phyloP scores from a whole-genome alignment of 2,113 vertebrate species.

The Stegastes partitus region DNA sequence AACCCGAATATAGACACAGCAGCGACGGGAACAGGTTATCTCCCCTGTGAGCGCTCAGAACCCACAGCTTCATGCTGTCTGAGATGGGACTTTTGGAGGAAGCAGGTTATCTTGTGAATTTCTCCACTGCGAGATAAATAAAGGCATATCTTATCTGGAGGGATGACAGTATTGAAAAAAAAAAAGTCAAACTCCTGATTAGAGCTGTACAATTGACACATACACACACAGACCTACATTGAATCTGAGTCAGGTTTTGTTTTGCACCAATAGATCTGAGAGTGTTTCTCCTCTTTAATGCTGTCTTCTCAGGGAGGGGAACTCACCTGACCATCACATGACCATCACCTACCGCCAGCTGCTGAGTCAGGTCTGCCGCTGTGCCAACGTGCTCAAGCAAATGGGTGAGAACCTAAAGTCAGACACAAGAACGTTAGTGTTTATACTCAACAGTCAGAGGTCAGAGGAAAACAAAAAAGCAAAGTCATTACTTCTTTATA shows the following conservation, averaged over 20 bases:
- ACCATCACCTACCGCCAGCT: constrained; percentile 85
- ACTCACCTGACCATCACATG: constrained; percentile 81
- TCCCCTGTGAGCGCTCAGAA: constrained; percentile 28
- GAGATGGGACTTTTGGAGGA: not conserved
- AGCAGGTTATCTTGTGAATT: too few species aligned
- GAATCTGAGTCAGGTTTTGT: not conserved
- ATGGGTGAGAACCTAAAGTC: constrained; percentile 78
- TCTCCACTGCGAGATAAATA: too few species aligned
- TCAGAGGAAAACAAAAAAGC: too few species aligned
- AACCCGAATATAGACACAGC: constrained; percentile 60
- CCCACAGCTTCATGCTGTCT: too few species aligned
- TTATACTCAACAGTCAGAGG: too few species aligned
- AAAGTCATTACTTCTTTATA: too few species aligned
- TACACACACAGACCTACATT: not conserved
- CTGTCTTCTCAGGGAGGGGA: constrained; percentile 84
- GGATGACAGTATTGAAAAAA: too few species aligned
- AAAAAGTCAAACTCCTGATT: too few species aligned
- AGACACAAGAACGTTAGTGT: too few species aligned
- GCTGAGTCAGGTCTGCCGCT: constrained; percentile 85
- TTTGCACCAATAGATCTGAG: constrained; percentile 2
- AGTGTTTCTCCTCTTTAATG: not conserved
- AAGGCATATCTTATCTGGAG: too few species aligned
- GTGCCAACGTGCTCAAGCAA: constrained; percentile 84
- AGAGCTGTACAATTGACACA: not conserved
- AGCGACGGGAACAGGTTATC: constrained; percentile 45